Evolutionary conservation across 1,140 invertebrate species (phyloP).

Genomic region (Hormaphis cornu): DNA sequence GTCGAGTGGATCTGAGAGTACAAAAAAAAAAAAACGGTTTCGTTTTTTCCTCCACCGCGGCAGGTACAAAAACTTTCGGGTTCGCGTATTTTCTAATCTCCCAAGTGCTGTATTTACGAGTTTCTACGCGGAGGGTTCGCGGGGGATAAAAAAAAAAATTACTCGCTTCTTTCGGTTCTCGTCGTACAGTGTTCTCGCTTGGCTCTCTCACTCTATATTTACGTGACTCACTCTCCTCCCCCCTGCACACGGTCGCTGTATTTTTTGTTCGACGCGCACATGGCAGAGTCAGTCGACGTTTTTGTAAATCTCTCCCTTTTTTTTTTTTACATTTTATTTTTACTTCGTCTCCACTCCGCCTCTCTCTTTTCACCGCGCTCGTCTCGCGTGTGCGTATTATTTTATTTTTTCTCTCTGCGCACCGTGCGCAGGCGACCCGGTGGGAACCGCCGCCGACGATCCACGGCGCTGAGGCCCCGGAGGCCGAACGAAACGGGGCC

Average conservation of each 20-base stretch:
- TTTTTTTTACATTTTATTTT: slow-evolving; percentile 1
- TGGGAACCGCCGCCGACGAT: slow-evolving; percentile 7
- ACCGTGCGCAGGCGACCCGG: not conserved
- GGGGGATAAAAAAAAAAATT: not conserved
- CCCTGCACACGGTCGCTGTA: not conserved
- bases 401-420: not conserved
- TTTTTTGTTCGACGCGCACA: slow-evolving; percentile 13
- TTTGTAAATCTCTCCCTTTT: slow-evolving; percentile 6
- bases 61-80: too few relatives aligned
- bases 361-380: not conserved
- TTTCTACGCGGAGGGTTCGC: not conserved
- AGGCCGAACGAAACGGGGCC: slow-evolving; percentile 22
- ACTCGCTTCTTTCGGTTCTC: not conserved
- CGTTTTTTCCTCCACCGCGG: not conserved
- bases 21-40: too few relatives aligned
- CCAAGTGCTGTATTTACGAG: not conserved
- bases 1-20: too few relatives aligned
- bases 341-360: not conserved
- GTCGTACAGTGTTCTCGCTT: not conserved
- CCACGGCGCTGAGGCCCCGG: too few relatives aligned
- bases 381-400: not conserved
- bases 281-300: not conserved
- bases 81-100: not conserved
- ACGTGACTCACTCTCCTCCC: not conserved
- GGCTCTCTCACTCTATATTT: not conserved